Evolutionary conservation across 2,113 vertebrate species (phyloP), one percentile per base, ranked within the genome.

Genomic region (Oreochromis spilurus): DNA sequence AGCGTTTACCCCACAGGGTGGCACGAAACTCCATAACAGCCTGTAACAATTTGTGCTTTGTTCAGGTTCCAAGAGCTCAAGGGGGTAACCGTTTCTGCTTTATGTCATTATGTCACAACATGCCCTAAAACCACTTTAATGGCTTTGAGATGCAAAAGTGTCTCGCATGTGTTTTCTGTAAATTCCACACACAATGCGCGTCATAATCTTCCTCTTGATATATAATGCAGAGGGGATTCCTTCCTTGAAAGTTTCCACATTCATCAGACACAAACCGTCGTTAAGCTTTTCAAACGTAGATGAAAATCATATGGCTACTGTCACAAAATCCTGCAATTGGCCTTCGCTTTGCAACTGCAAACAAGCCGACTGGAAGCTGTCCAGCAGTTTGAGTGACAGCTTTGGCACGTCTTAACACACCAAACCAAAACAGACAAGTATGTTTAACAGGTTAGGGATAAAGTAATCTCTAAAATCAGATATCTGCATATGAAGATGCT

Each of bases 81-180:
- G 77, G 34, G 83, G 70, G 19, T 21, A 82, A 88, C 81, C n/a
- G 79, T 83, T 84, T 81, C 83, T 89, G 85, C 77, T 82, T 70
- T 62, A 72, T 84, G 82, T 53, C 8, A 38, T 65, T 82, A 85
- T 85, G 92, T 90, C 87, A 82, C 78, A 87, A 90, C 86, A 93
- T 78, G 78, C 79, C 90, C 85, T 67, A 40, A 87, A 92, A 84
- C 75, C 70, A 83, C 79, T 54, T 58, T 75, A 88, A 82, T 88
- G 82, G 79, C 78, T 84, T 55, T 90, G 54, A 84, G 38, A 82
- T 82, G 78, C 83, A 83, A 62, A 90, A 89, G 88, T 16, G 12
- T 88, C 79, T 82, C 52, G 5, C 16, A n/a, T 34, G 52, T 67
- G 82, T 94, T 89, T 78, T 83, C 89, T 38, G 72, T 77, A 52